Evolutionary conservation across 2,888 invertebrate genomes (phyloP).

Genomic region (Chalcis sispes): DNA sequence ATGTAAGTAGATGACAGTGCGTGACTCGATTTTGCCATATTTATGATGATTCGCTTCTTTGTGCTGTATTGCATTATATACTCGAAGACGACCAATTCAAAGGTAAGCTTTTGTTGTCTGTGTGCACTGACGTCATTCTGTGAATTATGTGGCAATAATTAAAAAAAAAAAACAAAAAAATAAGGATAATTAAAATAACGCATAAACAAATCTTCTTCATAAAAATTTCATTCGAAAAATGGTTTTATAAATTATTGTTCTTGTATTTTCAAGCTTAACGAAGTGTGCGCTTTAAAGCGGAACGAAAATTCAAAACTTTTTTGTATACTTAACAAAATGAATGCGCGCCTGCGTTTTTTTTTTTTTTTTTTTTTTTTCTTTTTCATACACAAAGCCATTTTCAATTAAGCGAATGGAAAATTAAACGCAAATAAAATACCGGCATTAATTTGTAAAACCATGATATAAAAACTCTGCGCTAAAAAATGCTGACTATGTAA

Average conservation of each 20-base stretch:
- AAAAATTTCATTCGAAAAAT: background rate
- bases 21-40: constrained; percentile 39
- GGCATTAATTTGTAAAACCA: background rate
- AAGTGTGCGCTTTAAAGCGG: too few relatives aligned
- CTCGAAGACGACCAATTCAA: constrained; percentile 22
- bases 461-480: background rate
- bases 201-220: too few relatives aligned
- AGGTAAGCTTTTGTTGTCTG: constrained; percentile 43
- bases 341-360: too few relatives aligned
- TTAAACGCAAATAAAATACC: background rate
- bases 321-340: too few relatives aligned
- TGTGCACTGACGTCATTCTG: constrained; percentile 30
- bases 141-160: constrained; percentile 3
- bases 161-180: too few relatives aligned
- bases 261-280: too few relatives aligned
- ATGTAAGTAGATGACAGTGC: constrained; percentile 36
- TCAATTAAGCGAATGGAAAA: too few relatives aligned
- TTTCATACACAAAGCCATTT: too few relatives aligned
- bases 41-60: constrained; percentile 34
- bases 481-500: too few relatives aligned
- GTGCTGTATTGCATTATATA: constrained; percentile 21
- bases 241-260: background rate
- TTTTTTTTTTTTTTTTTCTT: too few relatives aligned
- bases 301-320: too few relatives aligned
- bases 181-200: too few relatives aligned